Percentiles rank a stretch among this genome's conserved stretches.
Conservation (phyloP, 2,113 vertebrate species). For the Tautogolabrus adspersus region DNA sequence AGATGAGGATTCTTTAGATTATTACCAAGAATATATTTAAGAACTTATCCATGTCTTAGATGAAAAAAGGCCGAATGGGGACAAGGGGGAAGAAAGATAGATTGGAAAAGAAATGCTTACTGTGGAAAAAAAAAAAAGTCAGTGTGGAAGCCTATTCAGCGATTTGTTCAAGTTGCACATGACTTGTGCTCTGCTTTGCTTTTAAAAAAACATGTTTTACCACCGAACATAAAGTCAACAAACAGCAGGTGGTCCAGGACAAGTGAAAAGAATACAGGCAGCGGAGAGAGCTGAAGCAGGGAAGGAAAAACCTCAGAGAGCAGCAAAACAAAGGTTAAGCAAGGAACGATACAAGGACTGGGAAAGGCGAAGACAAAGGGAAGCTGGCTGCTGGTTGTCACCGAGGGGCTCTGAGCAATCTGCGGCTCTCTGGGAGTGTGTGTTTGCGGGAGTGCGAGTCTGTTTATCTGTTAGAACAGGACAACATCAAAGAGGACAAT, state of each 20-base stretch:
- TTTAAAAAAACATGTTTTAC: slow-evolving; percentile 12
- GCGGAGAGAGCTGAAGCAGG: not conserved
- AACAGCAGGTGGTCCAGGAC: slow-evolving; percentile 45
- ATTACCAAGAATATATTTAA: slow-evolving; percentile 17
- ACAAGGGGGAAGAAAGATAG: not conserved
- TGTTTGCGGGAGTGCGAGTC: slow-evolving; percentile 28
- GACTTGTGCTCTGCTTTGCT: not conserved
- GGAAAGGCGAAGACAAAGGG: slow-evolving; percentile 22
- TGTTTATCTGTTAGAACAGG: slow-evolving; percentile 58
- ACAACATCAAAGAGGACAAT: slow-evolving; percentile 58
- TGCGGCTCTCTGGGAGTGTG: slow-evolving; percentile 24
- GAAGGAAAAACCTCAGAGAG: not conserved
- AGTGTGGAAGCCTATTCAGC: slow-evolving; percentile 12
- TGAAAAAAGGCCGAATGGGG: not conserved
- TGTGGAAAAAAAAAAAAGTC: not conserved
- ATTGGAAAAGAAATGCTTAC: not conserved
- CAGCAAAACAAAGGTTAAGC: slow-evolving; percentile 47
- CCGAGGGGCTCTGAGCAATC: slow-evolving; percentile 48
- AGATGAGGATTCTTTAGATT: slow-evolving; percentile 32
- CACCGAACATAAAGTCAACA: slow-evolving; percentile 14
- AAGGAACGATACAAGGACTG: slow-evolving; percentile 34
- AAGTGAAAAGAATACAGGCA: slow-evolving; percentile 15
- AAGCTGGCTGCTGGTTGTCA: slow-evolving; percentile 19
- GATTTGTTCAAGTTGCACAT: slow-evolving; percentile 6
- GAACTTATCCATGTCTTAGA: slow-evolving; percentile 28